A percentile compares a stretch with the other conserved stretches of the same genome.
These are phyloP conservation scores for Poecile montanus DNA, from an alignment of 2,797 vertebrate species.

Conservation along the genomic window DNA sequence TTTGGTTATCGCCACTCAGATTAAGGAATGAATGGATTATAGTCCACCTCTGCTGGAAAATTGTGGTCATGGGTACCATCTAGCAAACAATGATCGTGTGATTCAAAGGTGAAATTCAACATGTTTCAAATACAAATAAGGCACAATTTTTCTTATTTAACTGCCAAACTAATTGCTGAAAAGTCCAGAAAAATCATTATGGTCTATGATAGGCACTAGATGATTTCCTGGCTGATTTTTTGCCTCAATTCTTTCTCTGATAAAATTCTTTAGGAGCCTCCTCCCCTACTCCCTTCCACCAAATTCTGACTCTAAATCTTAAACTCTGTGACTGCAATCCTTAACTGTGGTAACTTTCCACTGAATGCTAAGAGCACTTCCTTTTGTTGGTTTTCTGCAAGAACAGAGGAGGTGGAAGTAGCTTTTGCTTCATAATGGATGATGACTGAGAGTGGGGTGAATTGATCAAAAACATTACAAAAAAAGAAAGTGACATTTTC, in stretches of 20 bases:
- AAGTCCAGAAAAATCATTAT: neutral
- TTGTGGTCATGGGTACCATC: neutral
- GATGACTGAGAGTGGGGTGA: neutral
- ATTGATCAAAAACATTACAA: neutral
- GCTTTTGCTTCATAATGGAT: neutral
- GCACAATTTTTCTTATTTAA: neutral
- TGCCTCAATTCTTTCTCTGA: neutral
- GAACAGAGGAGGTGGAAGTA: neutral
- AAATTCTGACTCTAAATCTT: neutral
- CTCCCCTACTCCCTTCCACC: neutral
- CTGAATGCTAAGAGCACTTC: neutral
- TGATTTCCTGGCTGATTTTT: neutral
- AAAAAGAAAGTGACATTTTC: neutral
- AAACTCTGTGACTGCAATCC: neutral
- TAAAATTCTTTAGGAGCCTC: neutral
- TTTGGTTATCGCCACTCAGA: neutral
- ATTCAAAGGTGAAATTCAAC: neutral
- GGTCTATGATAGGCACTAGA: neutral
- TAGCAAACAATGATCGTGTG: neutral
- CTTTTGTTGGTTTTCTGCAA: neutral
- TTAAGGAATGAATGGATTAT: slow-evolving; percentile 17
- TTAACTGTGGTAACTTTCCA: neutral
- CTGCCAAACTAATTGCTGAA: neutral
- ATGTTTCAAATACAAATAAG: neutral
- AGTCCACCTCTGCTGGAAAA: neutral